Evolutionary conservation across 2,113 vertebrate species (phyloP), one percentile per base, ranked within the genome.

Genomic region (Syngnathus scovelli): DNA sequence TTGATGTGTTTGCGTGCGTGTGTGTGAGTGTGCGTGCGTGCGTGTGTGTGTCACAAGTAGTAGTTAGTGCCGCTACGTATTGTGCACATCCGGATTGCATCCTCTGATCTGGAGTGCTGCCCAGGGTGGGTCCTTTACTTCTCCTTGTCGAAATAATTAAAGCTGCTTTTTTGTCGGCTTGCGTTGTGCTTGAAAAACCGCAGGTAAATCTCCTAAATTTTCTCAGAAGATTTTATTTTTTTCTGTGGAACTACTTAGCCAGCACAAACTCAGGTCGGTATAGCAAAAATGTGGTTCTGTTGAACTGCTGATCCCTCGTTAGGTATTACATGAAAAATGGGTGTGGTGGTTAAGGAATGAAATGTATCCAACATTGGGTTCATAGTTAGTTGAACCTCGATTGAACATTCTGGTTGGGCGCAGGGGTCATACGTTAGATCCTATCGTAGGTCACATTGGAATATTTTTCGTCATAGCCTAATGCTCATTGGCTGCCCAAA

Each of bases 71-170:
- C 38, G 21, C 59, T 60, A 21, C 2, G 49, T 65, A 16, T 48
- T 81, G 58, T 73, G 58, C 56, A 65, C 43, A 79, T 85, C 79
- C 71, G 62, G 73, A 69, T 81, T 80, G 61, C 62, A 64, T 72
- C 66, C 60, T 71, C 63, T 69, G 67, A 49, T 38, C 81, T 89
- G 83, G 80, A 68, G 8, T 0, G 52, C 61, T 64, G 83, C 85
- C 85, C 79, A 78, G 84, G 80, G 77, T 83, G 83, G 80, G 70
- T 78, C 82, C 51, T 76, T 68, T 46, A 74, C 74, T 79, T 74
- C 54, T 77, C 64, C 71, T 46, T 71, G 63, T 66, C 67, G 6
- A 71, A 73, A 73, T 78, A 70, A 77, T 79, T 79, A 74, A 76
- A 78, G 72, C 74, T 33, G 64, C 27, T 70, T 70, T 33, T 75